These are phyloP conservation scores for Neoniphon sammara DNA, from an alignment of 2,797 vertebrate genomes.

Conservation along the genomic window DNA sequence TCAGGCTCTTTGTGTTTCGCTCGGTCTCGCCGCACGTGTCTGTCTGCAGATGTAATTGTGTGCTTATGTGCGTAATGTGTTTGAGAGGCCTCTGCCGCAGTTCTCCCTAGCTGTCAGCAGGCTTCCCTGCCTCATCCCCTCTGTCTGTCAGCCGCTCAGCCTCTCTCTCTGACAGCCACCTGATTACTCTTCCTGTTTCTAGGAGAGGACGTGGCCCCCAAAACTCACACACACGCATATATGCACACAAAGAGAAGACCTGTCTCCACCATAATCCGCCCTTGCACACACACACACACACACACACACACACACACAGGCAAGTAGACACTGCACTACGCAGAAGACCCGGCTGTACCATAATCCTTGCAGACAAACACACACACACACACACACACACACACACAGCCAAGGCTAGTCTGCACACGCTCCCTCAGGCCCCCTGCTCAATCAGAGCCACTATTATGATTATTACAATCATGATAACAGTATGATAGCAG, in stretches of 20 bases:
- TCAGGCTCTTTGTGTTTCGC: conserved; percentile 25
- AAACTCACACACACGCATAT: not conserved
- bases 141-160: conserved; percentile 52
- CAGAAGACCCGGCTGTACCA: not conserved
- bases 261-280: conserved; percentile 21
- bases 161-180: conserved; percentile 51
- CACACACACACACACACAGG: no score
- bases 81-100: conserved; percentile 34
- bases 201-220: conserved; percentile 5
- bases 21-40: conserved; percentile 22
- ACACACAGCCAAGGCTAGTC: conserved; percentile 8
- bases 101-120: conserved; percentile 46
- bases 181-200: conserved; percentile 56
- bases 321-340: not conserved
- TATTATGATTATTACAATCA: conserved; percentile 55
- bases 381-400: conserved; percentile 1
- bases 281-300: not conserved
- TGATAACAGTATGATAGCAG: conserved; percentile 12
- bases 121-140: conserved; percentile 38
- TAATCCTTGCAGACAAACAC: conserved; percentile 8
- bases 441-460: conserved; percentile 34
- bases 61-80: conserved; percentile 12
- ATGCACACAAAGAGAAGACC: not conserved
- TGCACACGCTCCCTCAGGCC: not conserved
- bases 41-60: conserved; percentile 62